Evolutionary conservation across 2,113 vertebrate genomes (phyloP), one percentile per base, ranked within the genome.

Genomic region (Tupaia chinensis): DNA sequence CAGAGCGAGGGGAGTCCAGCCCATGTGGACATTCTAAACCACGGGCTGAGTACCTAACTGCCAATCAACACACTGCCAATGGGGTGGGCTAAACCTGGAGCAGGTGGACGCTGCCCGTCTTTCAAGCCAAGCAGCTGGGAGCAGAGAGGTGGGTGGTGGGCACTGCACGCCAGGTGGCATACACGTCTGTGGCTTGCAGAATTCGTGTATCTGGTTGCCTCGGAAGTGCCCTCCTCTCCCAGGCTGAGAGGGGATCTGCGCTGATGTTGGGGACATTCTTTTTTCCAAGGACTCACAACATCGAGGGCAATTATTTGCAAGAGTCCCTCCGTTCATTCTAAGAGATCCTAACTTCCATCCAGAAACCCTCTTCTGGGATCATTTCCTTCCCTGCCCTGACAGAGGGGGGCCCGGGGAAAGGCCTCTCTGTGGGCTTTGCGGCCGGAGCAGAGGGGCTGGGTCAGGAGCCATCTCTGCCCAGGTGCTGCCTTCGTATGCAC

Each of bases 11-110:
- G 4, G 29, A 83, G 58, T 17, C 56, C 23, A 32, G 87, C 53
- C 85, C 76, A 66, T 87, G 68, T 53, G 56, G 73, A 88, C 63
- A 60, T 73, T 80, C 85, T 60, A 56, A 66, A 74, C 53, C 85
- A 74, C 79, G 20, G n/a, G 65, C 56, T 92, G 84, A 92, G 94
- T 86, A 86, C 81, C 91, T 93, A 97, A 98, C 98, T 98, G 98
- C 98, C 98, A 98, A 97, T 97, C 97, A 76, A 95, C 13, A 97
- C 98, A 98, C 98, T 98, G 98, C 98, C 98, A 98, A 93, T 16
- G 53, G 2, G 73, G 86, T 76, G 70, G 89, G n/a, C 0, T 16
- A 78, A 29, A 89, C 92, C 90, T 19, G 58, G 72, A 79, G 29
- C 79, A 9, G 54, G 83, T 25, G 27, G 86, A 44, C 29, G 25